Percentiles rank a stretch among this genome's conserved stretches.
Conservation (phyloP, 2,113 vertebrate genomes). For the Sceloporus undulatus region DNA sequence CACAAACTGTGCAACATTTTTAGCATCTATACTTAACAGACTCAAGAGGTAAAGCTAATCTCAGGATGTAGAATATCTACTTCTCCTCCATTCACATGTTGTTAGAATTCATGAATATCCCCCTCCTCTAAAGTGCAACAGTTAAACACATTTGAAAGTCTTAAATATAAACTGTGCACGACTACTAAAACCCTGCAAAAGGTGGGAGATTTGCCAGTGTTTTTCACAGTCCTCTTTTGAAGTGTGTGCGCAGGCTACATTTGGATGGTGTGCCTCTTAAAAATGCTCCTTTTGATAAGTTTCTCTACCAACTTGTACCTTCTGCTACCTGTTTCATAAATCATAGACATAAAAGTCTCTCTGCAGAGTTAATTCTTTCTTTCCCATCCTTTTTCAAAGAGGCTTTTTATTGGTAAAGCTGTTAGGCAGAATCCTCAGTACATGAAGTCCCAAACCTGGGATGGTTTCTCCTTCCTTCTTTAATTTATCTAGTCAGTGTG, state of each 20-base stretch:
- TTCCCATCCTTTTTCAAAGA: neutral
- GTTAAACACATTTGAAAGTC: neutral
- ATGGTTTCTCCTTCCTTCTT: neutral
- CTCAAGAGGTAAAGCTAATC: no score
- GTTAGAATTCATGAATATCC: neutral
- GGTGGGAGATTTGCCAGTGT: neutral
- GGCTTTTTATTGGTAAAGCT: neutral
- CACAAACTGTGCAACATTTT: no score
- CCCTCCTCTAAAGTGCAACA: neutral
- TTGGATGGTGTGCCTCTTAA: neutral
- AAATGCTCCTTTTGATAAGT: neutral
- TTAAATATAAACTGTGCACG: neutral
- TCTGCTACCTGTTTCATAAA: slow-evolving; percentile 22
- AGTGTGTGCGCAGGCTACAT: neutral
- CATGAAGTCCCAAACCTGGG: neutral
- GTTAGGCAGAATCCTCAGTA: slow-evolving; percentile 28
- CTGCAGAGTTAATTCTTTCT: slow-evolving; percentile 10
- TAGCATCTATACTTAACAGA: no score
- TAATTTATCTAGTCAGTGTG: slow-evolving; percentile 17
- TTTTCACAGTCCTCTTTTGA: neutral
- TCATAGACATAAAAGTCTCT: slow-evolving; percentile 18
- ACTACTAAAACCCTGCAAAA: slow-evolving; percentile 15
- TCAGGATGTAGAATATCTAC: no score
- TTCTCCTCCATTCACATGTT: no score
- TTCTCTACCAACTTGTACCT: neutral